Base-by-base conservation (phyloP, 2,113 vertebrate species). In the Lampris incognitus region DNA sequence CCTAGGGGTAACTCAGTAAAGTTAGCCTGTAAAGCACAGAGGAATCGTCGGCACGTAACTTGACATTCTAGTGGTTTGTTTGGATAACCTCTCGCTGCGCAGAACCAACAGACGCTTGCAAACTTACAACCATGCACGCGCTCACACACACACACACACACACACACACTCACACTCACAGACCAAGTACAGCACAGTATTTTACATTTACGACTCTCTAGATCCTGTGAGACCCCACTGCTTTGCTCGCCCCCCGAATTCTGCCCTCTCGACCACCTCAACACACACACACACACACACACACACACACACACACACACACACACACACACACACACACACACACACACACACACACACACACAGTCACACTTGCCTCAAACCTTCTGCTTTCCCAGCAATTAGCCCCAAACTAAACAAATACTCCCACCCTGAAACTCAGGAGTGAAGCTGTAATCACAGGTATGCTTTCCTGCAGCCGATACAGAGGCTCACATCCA, bases 41-140 rank as follows among this genome's bases (percentile, higher is more conserved):
- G 91, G 91, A 93, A 93, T 93, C 89, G 91, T 92, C 87, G 92
- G 93, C 92, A 94, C 89, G 92, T 90, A 93, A 93, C 92, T 93
- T 90, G 86, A 93, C 92, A 94, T 94, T 94, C 92, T 92, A 85
- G 92, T 94, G 93, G 92, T 94, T 93, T 95, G 93, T 95, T 94
- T 95, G 90, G 90, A 92, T 94, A 94, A 95, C 93, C 93, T 93
- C 87, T 89, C 69, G 62, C 88, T 91, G 80, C 2, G 75, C 72
- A n/a, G 84, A 64, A 73, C 88, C 64, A 38, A 87, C 84, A 81
- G 85, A 79, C 84, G 71, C 62, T 24, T 24, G 24, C 24, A 24
- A 24, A 24, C 24, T 24, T 24, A 24, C 24, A 24, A 24, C 24
- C 24, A 48, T 76, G 76, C 72, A 48, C 51, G 66, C 69, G 66